A percentile compares a stretch with the other conserved stretches of the same genome.
phyloP scores from a whole-genome alignment of 2,888 invertebrate genomes.

The Cecidostiba fungosa region DNA sequence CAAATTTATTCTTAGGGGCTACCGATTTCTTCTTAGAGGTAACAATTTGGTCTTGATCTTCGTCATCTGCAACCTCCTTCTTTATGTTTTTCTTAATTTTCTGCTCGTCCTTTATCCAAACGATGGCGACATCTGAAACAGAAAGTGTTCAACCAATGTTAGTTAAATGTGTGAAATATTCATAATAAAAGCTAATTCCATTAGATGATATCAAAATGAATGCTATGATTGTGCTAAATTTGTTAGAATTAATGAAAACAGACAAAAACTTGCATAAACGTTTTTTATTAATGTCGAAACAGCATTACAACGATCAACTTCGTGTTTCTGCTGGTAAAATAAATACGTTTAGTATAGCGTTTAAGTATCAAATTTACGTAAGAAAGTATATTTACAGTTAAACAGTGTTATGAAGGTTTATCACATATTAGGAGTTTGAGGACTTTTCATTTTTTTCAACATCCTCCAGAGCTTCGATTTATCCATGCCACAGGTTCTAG shows the following conservation, averaged over 20 bases:
- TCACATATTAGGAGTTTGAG: neutral
- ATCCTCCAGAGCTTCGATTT: neutral
- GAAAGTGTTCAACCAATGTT: neutral
- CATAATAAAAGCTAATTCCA: neutral
- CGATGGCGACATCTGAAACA: neutral
- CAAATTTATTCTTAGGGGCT: neutral
- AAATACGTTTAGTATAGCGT: neutral
- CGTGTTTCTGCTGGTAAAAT: neutral
- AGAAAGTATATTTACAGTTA: neutral
- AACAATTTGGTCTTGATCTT: neutral
- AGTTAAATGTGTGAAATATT: neutral
- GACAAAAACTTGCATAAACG: neutral
- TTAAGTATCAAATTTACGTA: neutral
- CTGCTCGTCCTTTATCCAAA: neutral
- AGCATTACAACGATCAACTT: neutral
- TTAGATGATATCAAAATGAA: neutral
- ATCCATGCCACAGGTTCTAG: neutral
- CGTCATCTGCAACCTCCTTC: neutral
- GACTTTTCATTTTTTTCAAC: constrained; percentile 10
- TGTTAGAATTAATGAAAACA: neutral
- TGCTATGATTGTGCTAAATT: neutral
- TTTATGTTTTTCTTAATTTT: neutral
- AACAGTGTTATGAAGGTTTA: neutral
- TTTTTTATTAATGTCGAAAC: neutral
- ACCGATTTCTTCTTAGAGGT: neutral